A percentile compares a stretch with the other conserved stretches of the same genome.
Evolutionary conservation across 1,140 invertebrate species (phyloP).

Genomic region (Hesperophylax magnus): DNA sequence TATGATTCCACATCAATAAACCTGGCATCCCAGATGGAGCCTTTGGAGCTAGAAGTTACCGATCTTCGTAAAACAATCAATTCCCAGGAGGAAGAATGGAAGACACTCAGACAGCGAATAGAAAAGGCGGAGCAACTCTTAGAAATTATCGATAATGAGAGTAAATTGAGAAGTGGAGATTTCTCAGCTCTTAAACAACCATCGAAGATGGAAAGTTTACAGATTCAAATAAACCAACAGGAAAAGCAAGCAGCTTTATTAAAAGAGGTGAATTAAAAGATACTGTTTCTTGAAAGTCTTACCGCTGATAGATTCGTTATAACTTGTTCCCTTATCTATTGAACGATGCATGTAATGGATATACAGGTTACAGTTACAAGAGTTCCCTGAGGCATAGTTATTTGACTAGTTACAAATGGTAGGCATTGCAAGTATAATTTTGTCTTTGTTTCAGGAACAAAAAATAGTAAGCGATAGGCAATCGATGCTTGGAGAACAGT

Average conservation of each 20-base stretch:
- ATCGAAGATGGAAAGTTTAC: constrained; percentile 67
- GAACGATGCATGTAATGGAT: no score
- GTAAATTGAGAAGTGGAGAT: constrained; percentile 63
- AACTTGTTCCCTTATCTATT: no score
- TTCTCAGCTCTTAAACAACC: constrained; percentile 63
- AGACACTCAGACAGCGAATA: constrained; percentile 69
- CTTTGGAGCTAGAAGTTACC: constrained; percentile 66
- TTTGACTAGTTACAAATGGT: no score
- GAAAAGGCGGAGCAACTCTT: constrained; percentile 70
- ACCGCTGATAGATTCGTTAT: no score
- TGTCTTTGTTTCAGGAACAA: constrained; percentile 63
- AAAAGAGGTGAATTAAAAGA: constrained; percentile 62
- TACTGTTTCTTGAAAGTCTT: neutral
- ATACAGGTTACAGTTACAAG: no score
- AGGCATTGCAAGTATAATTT: neutral
- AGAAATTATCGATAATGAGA: constrained; percentile 69
- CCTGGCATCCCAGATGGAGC: constrained; percentile 70
- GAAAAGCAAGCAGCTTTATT: constrained; percentile 65
- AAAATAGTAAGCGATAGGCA: constrained; percentile 67
- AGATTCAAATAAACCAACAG: constrained; percentile 64
- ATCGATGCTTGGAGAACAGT: constrained; percentile 67
- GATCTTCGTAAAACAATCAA: constrained; percentile 66
- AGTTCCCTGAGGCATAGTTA: no score
- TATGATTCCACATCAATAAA: constrained; percentile 69
- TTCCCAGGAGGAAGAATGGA: constrained; percentile 69